A percentile compares a stretch with the other conserved stretches of the same genome.
These are phyloP conservation scores for Myrmophylax atrothorax DNA, from an alignment of 2,113 vertebrate genomes.

Conservation along the genomic window DNA sequence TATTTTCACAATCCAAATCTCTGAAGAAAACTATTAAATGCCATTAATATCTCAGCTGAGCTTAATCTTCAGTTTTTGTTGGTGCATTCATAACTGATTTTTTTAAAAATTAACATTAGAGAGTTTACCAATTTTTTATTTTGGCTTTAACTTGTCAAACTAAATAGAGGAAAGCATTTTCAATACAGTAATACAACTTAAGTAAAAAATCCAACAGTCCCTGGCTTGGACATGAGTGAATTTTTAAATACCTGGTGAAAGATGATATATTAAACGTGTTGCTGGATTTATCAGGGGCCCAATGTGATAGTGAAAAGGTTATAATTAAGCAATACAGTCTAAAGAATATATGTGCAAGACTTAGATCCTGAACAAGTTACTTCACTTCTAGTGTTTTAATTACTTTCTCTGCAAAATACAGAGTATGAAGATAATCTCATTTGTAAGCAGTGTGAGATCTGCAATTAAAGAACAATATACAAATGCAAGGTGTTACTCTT, in stretches of 20 bases:
- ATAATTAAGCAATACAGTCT: background rate
- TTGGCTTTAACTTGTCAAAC: background rate
- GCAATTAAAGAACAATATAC: background rate
- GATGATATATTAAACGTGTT: background rate
- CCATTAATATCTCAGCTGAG: background rate
- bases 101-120: background rate
- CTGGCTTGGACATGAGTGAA: background rate
- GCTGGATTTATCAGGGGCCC: background rate
- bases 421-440: background rate
- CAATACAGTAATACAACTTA: background rate
- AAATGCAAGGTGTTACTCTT: background rate
- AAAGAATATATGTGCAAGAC: background rate
- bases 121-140: background rate
- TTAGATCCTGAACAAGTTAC: background rate
- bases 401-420: background rate
- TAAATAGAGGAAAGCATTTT: background rate
- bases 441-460: background rate
- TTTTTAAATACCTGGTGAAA: background rate
- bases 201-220: accelerated
- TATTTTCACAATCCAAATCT: background rate
- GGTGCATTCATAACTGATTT: background rate
- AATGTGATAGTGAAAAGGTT: background rate
- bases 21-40: background rate
- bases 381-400: background rate
- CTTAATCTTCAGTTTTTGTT: background rate